Conservation (phyloP, 2,797 vertebrate genomes). For the Helarctos malayanus region DNA sequence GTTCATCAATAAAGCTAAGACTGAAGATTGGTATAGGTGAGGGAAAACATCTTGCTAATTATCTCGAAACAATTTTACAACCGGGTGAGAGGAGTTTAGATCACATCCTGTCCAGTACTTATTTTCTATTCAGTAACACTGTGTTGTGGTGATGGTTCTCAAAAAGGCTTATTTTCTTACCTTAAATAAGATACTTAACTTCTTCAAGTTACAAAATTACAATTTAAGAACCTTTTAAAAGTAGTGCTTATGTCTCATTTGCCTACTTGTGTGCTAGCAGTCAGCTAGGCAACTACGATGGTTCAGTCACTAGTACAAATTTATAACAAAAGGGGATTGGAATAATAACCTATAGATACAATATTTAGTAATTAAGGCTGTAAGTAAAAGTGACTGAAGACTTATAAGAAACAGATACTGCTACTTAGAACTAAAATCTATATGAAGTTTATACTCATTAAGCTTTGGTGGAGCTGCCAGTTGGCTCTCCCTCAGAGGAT, state of each 20-base stretch:
- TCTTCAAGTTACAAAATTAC: neutral
- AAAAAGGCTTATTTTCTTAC: neutral
- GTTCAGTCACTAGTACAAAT: neutral
- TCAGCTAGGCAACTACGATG: neutral
- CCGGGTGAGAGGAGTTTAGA: neutral
- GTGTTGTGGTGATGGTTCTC: neutral
- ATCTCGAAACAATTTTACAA: neutral
- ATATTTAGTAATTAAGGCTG: neutral
- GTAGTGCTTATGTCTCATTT: neutral
- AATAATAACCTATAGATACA: neutral
- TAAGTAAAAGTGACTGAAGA: neutral
- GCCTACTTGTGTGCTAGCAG: neutral
- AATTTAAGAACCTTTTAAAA: neutral
- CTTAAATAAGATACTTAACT: neutral
- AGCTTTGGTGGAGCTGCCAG: neutral
- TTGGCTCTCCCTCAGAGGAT: neutral
- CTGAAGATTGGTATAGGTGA: neutral
- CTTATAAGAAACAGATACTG: neutral
- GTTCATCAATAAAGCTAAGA: neutral
- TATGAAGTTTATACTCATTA: neutral
- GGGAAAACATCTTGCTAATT: neutral
- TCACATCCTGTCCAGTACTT: neutral
- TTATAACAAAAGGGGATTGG: neutral
- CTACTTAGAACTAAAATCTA: neutral
- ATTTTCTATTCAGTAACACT: constrained; percentile 4